Base-by-base conservation (phyloP, 2,888 invertebrate genomes). In the Mongoloraphidia duomilia region DNA sequence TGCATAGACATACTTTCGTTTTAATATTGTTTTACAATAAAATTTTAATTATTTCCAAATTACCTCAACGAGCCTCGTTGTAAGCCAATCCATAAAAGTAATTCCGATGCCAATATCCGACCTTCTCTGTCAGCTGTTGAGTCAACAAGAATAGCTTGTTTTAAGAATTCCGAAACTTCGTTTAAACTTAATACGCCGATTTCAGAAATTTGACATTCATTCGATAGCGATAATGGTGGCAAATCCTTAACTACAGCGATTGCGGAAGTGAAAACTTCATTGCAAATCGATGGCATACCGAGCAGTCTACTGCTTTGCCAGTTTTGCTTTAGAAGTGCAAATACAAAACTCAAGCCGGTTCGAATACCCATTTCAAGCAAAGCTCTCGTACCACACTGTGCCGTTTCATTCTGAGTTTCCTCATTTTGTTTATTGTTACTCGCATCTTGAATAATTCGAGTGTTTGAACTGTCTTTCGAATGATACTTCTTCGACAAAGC, bases 311-410 rank as follows among this genome's bases (percentile, higher is more conserved):
- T 65, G 36, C 65, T 65, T 55, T 69, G 65, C 78, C 78, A 79
- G 61, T 76, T 78, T 57, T 79, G 76, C 53, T 68, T 65, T 14
- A 80, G 64, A 33, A 79, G 60, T 8, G 76, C 71, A 60, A 80
- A 79, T 26, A 79, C 58, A 42, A 79, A 62, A 51, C 71, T 75
- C 8, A 79, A 65, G 1, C 77, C 77, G 39, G 78, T 77, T 60
- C 73, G 73, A 2, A 79, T 75, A 8, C 77, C 77, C 55, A 80
- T 69, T 65, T 79, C 77, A 41, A 79, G 61, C 47, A 80, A 62
- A 2, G 76, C 76, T 58, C 75, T 72, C 37, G 72, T 70, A 36
- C 71, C 71, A 40, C 62, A 61, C 36, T 61, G 53, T 41, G 52
- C 52, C 8, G 53, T 43, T 44, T 53, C 55, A 41, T 41, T 52